Conservation (phyloP, 2,797 vertebrate genomes). For the Gambelia wislizenii region DNA sequence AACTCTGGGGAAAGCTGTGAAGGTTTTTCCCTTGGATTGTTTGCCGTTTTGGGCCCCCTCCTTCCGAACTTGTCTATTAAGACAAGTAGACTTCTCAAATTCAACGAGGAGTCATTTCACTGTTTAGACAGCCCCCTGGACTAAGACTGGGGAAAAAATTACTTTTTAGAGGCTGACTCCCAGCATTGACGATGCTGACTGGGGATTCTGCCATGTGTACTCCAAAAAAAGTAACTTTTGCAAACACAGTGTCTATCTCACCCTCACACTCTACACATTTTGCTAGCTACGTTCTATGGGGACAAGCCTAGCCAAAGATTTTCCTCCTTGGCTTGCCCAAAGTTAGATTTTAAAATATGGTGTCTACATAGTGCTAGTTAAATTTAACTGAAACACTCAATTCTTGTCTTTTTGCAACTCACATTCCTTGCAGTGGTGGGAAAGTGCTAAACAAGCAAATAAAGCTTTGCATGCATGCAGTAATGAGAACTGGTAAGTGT, state of each 20-base stretch:
- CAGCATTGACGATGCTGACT: no score
- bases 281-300: not conserved
- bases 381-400: constrained; percentile 2
- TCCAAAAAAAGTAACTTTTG: not conserved
- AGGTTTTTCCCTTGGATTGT: no score
- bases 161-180: no score
- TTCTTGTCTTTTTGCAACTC: constrained; percentile 15
- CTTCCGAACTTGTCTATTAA: no score
- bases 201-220: no score
- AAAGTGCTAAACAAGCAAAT: constrained; percentile 34
- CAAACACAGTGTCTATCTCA: not conserved
- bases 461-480: not conserved
- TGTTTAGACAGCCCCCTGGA: no score
- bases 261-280: not conserved
- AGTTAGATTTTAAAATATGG: constrained; percentile 2
- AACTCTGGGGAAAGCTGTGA: no score
- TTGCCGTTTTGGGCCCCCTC: no score
- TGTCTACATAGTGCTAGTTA: not conserved
- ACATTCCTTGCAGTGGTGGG: constrained; percentile 21
- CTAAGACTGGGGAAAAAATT: not conserved
- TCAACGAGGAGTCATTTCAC: no score
- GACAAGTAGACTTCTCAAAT: no score
- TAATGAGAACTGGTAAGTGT: not conserved
- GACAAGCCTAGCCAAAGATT: not conserved
- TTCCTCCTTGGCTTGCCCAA: not conserved